phyloP scores from a whole-genome alignment of 2,888 invertebrate genomes.

The Congeria kusceri region DNA sequence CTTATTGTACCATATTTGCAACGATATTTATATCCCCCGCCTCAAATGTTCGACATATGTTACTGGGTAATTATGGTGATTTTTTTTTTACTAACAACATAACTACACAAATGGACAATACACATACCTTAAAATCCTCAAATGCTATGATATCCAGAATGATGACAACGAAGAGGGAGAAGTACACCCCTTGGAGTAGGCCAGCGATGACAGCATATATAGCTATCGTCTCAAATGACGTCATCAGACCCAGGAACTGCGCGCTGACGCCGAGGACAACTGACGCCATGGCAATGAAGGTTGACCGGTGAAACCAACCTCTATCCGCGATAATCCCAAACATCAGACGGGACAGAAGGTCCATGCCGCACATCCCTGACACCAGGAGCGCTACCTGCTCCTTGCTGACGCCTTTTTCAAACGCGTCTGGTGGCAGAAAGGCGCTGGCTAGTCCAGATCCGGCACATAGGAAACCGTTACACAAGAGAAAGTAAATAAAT shows the following conservation, averaged over 20 bases:
- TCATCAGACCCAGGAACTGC: conserved; percentile 28
- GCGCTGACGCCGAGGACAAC: conserved; percentile 19
- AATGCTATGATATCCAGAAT: conserved; percentile 31
- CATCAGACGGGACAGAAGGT: conserved; percentile 13
- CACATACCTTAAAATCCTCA: conserved; percentile 39
- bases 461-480: conserved; percentile 25
- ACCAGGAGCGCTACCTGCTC: conserved; percentile 22
- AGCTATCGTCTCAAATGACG: conserved; percentile 26
- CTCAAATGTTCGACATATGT: no score
- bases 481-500: conserved; percentile 22
- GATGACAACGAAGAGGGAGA: conserved; percentile 37
- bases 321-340: conserved; percentile 33
- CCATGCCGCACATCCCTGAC: conserved; percentile 8
- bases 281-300: conserved; percentile 18
- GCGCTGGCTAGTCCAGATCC: conserved; percentile 8
- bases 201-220: conserved; percentile 31
- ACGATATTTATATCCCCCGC: no score
- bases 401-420: conserved; percentile 25
- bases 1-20: no score
- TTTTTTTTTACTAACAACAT: no score
- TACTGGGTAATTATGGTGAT: no score
- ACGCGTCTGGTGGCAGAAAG: conserved; percentile 23
- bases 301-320: conserved; percentile 27
- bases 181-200: conserved; percentile 39
- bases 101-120: neutral